Base-by-base conservation (phyloP, 2,797 vertebrate species). In the Macropodus opercularis region DNA sequence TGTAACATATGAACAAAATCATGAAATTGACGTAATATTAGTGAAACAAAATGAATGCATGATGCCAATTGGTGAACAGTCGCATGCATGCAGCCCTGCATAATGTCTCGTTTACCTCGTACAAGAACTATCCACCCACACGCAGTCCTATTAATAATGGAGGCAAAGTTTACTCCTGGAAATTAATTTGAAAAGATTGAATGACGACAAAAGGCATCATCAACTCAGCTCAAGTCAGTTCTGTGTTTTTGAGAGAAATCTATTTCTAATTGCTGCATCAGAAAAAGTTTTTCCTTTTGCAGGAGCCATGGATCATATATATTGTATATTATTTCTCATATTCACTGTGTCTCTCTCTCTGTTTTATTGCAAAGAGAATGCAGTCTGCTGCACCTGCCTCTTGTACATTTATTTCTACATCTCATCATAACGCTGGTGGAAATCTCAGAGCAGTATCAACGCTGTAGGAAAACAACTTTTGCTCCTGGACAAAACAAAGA, bases 381-480 rank as follows among this genome's bases (percentile, higher is more conserved):
- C 79, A 75, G 85, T 81, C 76, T 49, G 77, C 83, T 85, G 85
- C 79, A 72, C 76, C 85, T 79, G 75, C 71, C 75, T 75, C 72
- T 61, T 87, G 80, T 85, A 84, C 84, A 79, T 84, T 89, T 81
- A 83, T 87, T 86, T 90, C 86, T 81, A 79, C 85, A 62, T 79
- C 80, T 79, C 75, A 42, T 84, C 83, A 79, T 79, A 82, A 79
- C 77, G 64, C 77, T 69, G 77, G 79, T 67, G 85, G 83, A 69
- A 84, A 79, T 70, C 70, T 77, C 77, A 54, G 81, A 83, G 53
- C 73, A 83, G 75, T 73, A 51, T 85, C 81, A 57, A 44, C 65
- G 40, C 57, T 79, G 72, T 76, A 52, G 68, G 61, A 58, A 65
- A 72, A 72, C 69, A 56, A 49, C 64, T 79, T 42, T 58, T 58